Base-by-base conservation (phyloP, 2,797 vertebrate species). In the Oreortyx pictus region DNA sequence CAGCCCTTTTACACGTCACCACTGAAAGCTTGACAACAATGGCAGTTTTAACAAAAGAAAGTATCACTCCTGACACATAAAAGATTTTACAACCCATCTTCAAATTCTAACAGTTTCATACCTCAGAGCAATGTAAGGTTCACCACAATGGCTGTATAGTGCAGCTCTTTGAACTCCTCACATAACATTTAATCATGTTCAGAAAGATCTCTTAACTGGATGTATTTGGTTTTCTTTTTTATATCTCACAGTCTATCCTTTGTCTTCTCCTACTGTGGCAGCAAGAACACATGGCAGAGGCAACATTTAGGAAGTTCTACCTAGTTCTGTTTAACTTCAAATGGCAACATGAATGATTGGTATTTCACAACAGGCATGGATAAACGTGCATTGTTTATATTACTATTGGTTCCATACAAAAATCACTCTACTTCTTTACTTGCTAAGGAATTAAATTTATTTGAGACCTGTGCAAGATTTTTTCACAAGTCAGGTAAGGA, bases 51-150 rank as follows among this genome's bases (percentile, higher is more conserved):
- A 73, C 62, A 60, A 85, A 83, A 29, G 62, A 89, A 66, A 76
- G 87, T 59, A 89, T 86, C 89, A 88, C 9, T 52, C 22, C 17
- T 88, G 91, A 96, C 82, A 96, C 90, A 93, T 24, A 95, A 83
- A 93, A 85, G 79, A 86, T 66, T 92, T 81, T 79, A 81, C 31
- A 94, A 83, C 43, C 31, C 76, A 78, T 47, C 62, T 41, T 77
- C 71, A 76, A 61, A 8, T 81, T 90, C 70, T 60, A 66, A 87
- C 75, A 93, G 46, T 93, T 82, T 50, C 31, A 14, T 46, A 41
- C 41, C 76, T 82, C 67, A 88, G 67, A 94, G 86, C 43, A 65
- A 80, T 5, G 17, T 3, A 79, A 86, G 14, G 15, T 62, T 87
- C 81, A 68, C 59, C 47, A 22, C 37, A 66, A 56, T 16, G 19